Base-by-base conservation (phyloP, 2,113 vertebrate genomes). In the Channa argus region DNA sequence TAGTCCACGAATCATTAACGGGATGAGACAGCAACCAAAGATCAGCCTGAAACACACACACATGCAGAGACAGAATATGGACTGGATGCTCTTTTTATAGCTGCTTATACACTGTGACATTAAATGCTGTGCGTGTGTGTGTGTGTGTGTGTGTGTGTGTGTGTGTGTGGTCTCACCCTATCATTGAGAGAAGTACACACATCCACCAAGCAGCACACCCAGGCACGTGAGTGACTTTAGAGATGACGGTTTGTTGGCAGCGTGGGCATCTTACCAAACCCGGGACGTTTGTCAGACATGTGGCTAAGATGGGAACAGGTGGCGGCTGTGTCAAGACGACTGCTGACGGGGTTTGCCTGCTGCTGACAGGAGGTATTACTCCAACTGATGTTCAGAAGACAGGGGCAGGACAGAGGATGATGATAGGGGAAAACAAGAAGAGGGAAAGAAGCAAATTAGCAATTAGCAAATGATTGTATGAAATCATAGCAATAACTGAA, bases 11-110 rank as follows among this genome's bases (percentile, higher is more conserved):
- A 66, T 1, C 52, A 69, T 24, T 4, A 91, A 65, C 0, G 92
- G 89, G 33, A 92, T 90, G 53, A 93, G 63, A 72, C 91, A 92
- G 87, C 72, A 85, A 7, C 91, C 91, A 7, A 88, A 93, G 49
- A 92, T 0, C 8, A 88, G 50, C 73, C 91, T 93, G 79, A 33
- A 85, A 87, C 10, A 73, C 15, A 81, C 36, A 64, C n/a, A 69
- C 36, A 79, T 8, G 50, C 14, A 49, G 10, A 49, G 14, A 59
- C 10, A 49, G 10, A 15, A 64, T 0, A 50, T 36, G 39, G 9
- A 36, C 39, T 2, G 39, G n/a, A 63, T 12, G 34, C 24, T 38
- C 8, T 24, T 36, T n/a, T 53, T 58, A 47, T 41, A 15, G 10
- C 39, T 52, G 5, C 0, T 15, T 56, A 2, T 38, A 44, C 52